Evolutionary conservation across 1,140 invertebrate genomes (phyloP), one percentile per base, ranked within the genome.

Genomic region (Globodera rostochiensis): DNA sequence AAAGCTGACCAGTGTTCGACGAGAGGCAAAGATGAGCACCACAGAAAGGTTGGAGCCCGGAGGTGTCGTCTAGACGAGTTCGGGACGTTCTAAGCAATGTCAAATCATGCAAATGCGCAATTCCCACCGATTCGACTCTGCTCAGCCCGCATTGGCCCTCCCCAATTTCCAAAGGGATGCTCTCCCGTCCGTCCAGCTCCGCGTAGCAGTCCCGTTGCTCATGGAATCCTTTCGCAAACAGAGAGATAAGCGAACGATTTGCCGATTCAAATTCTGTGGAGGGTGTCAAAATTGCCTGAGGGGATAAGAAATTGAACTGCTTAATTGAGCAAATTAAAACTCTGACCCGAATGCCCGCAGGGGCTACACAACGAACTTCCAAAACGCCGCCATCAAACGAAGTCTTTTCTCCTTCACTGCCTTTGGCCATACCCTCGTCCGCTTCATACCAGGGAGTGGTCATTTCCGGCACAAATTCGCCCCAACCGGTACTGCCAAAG

Each of bases 181-280:
- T 57, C 46, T 66, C 49, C 13, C 60, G 64, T 5, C 77, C 77
- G 6, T 70, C 64, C 6, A 66, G 70, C 21, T 78, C 77, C 57
- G 67, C 57, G 21, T 46, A 69, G 53, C 85, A 86, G 19, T 73
- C 71, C 25, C 60, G 50, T 13, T 79, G 82, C 25, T 84, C 83
- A n/a, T 53, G 60, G 67, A 70, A 85, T 66, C 82, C 85, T 69
- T 86, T 87, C 6, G 85, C 85, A 46, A 79, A 77, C 64, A 86
- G 53, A 60, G 60, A 57, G 71, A 36, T 49, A 47, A 71, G 6
- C 77, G 66, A 64, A 79, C 85, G 84, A 74, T 64, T 64, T 64
- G 57, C 19, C 19, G 57, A 6, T 64, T 64, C 13, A 19, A 15
- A 64, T 64, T 64, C 57, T 15, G 57, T n/a, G 5, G 57, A 64